Evolutionary conservation across 2,888 invertebrate genomes (phyloP).

Genomic region (Epinotia brunnichana): DNA sequence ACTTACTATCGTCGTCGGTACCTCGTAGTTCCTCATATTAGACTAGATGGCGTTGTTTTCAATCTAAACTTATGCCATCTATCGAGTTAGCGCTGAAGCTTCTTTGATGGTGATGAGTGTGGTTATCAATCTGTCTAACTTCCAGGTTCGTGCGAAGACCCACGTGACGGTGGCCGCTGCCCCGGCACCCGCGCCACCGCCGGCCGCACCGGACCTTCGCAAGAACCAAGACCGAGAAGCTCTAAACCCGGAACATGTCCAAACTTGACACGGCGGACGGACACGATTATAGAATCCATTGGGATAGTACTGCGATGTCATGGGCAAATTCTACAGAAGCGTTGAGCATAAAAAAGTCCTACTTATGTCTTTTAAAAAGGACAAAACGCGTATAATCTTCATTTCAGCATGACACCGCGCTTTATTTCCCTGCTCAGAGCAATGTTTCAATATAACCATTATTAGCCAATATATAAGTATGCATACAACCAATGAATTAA

Average conservation of each 20-base stretch:
- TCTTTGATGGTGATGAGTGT: too few species aligned
- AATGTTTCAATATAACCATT: not conserved
- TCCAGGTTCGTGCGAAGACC: conserved; percentile 70
- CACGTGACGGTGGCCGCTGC: conserved; percentile 76
- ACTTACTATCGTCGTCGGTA: too few species aligned
- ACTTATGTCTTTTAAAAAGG: not conserved
- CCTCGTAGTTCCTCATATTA: too few species aligned
- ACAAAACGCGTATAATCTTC: not conserved
- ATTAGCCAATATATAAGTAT: too few species aligned
- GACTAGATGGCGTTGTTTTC: too few species aligned
- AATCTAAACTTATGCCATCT: too few species aligned
- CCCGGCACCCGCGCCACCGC: conserved; percentile 66
- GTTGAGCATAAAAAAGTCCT: not conserved
- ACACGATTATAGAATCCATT: not conserved
- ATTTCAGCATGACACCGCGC: not conserved
- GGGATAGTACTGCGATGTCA: not conserved
- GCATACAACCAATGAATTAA: too few species aligned
- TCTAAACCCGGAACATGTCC: conserved; percentile 11
- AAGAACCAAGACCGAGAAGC: conserved; percentile 23
- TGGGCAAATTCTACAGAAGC: too few species aligned
- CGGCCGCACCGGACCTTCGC: conserved; percentile 61
- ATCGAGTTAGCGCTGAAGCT: too few species aligned
- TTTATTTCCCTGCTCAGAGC: not conserved
- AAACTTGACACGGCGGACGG: not conserved
- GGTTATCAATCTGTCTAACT: not conserved